Percentiles rank a stretch among this genome's conserved stretches.
Conservation (phyloP, 1,140 invertebrate species). For the Watersipora subatra region DNA sequence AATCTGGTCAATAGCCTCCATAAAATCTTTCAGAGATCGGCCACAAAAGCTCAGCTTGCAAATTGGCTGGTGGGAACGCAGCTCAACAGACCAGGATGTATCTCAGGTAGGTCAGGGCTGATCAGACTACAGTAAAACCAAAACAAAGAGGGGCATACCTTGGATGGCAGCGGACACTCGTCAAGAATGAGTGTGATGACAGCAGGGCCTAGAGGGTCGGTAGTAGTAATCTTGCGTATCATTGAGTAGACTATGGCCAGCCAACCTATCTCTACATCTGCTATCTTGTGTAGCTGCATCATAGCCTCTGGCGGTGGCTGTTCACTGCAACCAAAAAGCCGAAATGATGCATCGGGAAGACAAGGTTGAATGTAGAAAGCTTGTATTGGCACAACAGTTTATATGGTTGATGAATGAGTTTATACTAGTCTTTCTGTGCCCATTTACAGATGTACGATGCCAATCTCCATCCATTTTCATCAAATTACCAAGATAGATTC, state of each 20-base stretch:
- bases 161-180: constrained; percentile 78
- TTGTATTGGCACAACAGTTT: neutral
- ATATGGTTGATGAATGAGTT: neutral
- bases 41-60: too few species aligned
- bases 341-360: constrained; percentile 6
- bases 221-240: constrained; percentile 69
- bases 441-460: neutral
- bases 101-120: too few species aligned
- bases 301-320: constrained; percentile 71
- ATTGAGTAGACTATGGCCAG: constrained; percentile 74
- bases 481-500: too few species aligned
- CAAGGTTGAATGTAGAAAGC: neutral
- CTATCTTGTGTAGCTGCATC: constrained; percentile 66
- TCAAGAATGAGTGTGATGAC: constrained; percentile 78
- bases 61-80: too few species aligned
- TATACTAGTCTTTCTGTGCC: neutral
- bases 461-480: neutral
- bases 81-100: too few species aligned
- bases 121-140: too few species aligned
- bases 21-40: too few species aligned
- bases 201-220: constrained; percentile 73
- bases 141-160: too few species aligned
- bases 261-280: constrained; percentile 80
- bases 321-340: constrained; percentile 55
- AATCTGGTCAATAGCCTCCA: too few species aligned